A percentile compares a stretch with the other conserved stretches of the same genome.
Conservation (phyloP, 2,797 vertebrate species). For the Scomberomorus guttatus region DNA sequence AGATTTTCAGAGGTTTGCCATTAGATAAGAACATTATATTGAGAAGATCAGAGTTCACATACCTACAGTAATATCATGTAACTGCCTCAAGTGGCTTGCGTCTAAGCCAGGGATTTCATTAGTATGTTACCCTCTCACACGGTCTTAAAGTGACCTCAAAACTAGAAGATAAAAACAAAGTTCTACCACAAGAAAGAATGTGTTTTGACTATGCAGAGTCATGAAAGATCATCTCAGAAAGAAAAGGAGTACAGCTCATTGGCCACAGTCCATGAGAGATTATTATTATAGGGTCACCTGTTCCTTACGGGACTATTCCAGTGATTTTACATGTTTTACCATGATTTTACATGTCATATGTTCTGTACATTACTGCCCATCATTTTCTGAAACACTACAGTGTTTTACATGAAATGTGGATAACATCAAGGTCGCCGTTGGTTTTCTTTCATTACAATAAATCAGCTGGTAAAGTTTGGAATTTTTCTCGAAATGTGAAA, state of each 20-base stretch:
- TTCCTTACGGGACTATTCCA: background rate
- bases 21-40: conserved; percentile 41
- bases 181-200: background rate
- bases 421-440: too few species aligned
- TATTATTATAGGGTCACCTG: background rate
- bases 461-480: too few species aligned
- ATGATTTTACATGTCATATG: too few species aligned
- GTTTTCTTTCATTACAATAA: too few species aligned
- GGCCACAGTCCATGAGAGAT: too few species aligned
- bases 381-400: too few species aligned
- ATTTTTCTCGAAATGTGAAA: background rate
- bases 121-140: conserved; percentile 2
- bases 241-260: background rate
- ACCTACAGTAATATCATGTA: background rate
- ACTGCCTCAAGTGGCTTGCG: conserved; percentile 4
- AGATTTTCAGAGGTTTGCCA: conserved; percentile 39
- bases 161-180: background rate
- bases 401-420: too few species aligned
- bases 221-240: background rate
- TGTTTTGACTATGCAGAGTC: background rate
- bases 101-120: conserved; percentile 28
- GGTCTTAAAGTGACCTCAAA: conserved; percentile 18
- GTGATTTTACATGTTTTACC: background rate
- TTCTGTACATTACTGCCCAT: too few species aligned
- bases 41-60: conserved; percentile 38